phyloP scores from a whole-genome alignment of 2,888 invertebrate species.

The Spilarctia lutea region DNA sequence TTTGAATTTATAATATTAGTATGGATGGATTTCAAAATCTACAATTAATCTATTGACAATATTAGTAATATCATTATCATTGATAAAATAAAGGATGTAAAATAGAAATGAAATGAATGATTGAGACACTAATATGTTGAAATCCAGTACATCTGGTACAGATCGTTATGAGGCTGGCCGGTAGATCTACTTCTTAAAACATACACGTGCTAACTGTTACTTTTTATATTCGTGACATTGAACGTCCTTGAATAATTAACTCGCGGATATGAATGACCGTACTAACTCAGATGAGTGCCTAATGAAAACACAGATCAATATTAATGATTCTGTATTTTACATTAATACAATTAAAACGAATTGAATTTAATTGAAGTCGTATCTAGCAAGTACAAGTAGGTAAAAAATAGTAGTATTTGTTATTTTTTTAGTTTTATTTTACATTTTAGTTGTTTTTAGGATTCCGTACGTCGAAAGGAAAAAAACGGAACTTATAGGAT shows the following conservation, averaged over 20 bases:
- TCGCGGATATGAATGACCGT: neutral
- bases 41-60: no score
- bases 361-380: slow-evolving; percentile 4
- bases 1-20: no score
- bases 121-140: neutral
- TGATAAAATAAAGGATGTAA: no score
- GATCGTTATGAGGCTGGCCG: neutral
- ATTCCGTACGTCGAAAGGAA: no score
- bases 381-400: neutral
- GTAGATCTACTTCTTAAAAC: neutral
- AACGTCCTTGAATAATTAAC: neutral
- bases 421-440: neutral
- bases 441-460: neutral
- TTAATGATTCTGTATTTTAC: neutral
- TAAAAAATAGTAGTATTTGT: neutral
- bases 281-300: neutral
- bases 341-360: neutral
- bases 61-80: no score
- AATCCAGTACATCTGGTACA: neutral
- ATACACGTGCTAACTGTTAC: neutral
- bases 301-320: slow-evolving; percentile 8
- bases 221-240: neutral
- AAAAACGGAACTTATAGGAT: no score
- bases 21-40: no score
- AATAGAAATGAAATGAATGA: no score